Evolutionary conservation across 2,888 invertebrate species (phyloP).

Genomic region (Nebria brevicollis): DNA sequence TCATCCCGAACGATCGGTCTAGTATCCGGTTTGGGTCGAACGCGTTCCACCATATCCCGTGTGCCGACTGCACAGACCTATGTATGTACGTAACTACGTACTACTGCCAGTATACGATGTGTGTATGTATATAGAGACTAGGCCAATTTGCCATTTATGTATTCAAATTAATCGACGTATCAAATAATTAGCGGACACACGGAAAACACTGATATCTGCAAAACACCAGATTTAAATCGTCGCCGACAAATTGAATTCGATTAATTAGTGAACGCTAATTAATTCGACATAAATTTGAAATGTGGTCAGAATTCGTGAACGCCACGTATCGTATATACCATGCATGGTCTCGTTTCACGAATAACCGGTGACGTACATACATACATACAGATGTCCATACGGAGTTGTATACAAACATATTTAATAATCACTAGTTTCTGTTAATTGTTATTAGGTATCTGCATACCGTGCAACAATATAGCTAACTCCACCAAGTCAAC

Average conservation of each 20-base stretch:
- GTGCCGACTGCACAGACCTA: neutral
- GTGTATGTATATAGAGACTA: neutral
- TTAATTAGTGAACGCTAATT: conserved; percentile 52
- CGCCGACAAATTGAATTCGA: conserved; percentile 49
- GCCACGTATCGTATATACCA: neutral
- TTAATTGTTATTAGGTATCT: conserved; percentile 7
- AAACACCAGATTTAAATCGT: conserved; percentile 36
- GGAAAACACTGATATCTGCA: conserved; percentile 37
- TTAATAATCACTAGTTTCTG: conserved; percentile 26
- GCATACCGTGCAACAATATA: neutral
- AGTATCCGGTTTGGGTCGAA: conserved; percentile 18
- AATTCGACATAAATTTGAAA: conserved; percentile 48
- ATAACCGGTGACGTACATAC: conserved; percentile 2
- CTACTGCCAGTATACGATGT: neutral
- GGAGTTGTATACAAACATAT: conserved; percentile 8
- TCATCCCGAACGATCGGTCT: conserved; percentile 34
- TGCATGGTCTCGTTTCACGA: neutral
- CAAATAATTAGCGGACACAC: conserved; percentile 37
- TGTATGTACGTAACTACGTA: neutral
- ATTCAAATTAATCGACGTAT: conserved; percentile 41
- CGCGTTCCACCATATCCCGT: neutral
- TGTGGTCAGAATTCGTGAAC: conserved; percentile 32
- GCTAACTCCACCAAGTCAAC: neutral
- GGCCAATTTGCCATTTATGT: conserved; percentile 37
- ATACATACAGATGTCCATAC: neutral